phyloP scores from a whole-genome alignment of 2,888 invertebrate species.

The Orthonychiurus folsomi region DNA sequence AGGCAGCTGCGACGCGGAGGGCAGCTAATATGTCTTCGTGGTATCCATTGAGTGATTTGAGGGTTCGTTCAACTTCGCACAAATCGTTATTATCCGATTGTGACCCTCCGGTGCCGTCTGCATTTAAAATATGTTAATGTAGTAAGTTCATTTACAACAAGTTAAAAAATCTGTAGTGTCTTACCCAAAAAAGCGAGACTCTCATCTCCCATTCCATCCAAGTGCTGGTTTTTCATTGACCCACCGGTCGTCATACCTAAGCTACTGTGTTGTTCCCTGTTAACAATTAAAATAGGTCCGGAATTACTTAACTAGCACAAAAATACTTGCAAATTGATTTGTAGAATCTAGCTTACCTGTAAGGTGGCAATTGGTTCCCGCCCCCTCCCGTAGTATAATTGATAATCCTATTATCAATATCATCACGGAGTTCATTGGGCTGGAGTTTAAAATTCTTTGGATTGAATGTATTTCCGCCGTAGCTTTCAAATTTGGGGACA shows the following conservation, averaged over 20 bases:
- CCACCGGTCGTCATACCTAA: conserved; percentile 34
- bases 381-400: conserved; percentile 52
- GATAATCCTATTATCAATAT: conserved; percentile 72
- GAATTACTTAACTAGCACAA: neutral
- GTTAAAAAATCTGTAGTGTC: conserved; percentile 30
- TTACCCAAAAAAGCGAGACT: conserved; percentile 68
- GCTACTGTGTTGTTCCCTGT: conserved; percentile 40
- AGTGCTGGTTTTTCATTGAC: conserved; percentile 37
- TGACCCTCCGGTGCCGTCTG: conserved; percentile 27
- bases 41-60: conserved; percentile 83
- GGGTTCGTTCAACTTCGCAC: conserved; percentile 58
- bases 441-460: conserved; percentile 36
- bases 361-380: conserved; percentile 49
- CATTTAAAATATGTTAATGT: neutral
- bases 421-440: conserved; percentile 42
- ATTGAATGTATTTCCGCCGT: conserved; percentile 36
- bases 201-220: conserved; percentile 52
- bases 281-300: neutral
- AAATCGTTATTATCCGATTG: conserved; percentile 43
- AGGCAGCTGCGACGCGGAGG: conserved; percentile 66
- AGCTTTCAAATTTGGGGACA: conserved; percentile 38
- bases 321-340: neutral
- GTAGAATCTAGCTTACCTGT: conserved; percentile 41
- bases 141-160: no score
- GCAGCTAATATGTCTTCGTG: conserved; percentile 86